Conservation (phyloP, 1,140 invertebrate species). For the Philaenus spumarius region DNA sequence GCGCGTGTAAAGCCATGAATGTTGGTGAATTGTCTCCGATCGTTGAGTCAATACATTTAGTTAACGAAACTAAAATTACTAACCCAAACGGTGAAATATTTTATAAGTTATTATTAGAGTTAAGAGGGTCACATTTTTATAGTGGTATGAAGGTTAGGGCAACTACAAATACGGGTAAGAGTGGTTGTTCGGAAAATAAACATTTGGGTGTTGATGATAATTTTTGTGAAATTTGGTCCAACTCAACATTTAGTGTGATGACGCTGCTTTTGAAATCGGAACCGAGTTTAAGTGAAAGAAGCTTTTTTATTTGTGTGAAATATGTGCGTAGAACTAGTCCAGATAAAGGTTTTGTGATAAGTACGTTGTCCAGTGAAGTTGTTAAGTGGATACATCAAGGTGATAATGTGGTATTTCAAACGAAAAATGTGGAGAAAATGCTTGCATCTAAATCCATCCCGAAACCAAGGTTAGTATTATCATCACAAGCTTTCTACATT, state of each 20-base stretch:
- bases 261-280: background rate
- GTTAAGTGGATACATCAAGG: conserved; percentile 23
- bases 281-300: background rate
- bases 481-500: too few relatives aligned
- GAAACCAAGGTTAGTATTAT: background rate
- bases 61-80: conserved; percentile 12
- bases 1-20: conserved; percentile 1
- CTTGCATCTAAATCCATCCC: background rate
- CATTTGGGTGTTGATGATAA: conserved; percentile 3
- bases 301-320: conserved; percentile 12
- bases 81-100: background rate
- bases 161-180: conserved; percentile 2
- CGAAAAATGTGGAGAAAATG: background rate
- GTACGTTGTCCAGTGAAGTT: conserved; percentile 14
- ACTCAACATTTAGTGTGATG: conserved; percentile 6
- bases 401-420: conserved; percentile 14
- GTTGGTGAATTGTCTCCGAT: background rate
- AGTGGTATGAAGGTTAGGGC: conserved; percentile 14
- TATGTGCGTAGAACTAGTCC: background rate
- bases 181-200: background rate
- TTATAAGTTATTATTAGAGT: conserved; percentile 7
- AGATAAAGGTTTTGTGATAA: background rate
- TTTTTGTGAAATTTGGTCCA: conserved; percentile 12
- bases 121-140: conserved; percentile 14
- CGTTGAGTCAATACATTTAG: conserved; percentile 7